phyloP scores from a whole-genome alignment of 2,113 vertebrate genomes.

The Oenanthe oenanthe region DNA sequence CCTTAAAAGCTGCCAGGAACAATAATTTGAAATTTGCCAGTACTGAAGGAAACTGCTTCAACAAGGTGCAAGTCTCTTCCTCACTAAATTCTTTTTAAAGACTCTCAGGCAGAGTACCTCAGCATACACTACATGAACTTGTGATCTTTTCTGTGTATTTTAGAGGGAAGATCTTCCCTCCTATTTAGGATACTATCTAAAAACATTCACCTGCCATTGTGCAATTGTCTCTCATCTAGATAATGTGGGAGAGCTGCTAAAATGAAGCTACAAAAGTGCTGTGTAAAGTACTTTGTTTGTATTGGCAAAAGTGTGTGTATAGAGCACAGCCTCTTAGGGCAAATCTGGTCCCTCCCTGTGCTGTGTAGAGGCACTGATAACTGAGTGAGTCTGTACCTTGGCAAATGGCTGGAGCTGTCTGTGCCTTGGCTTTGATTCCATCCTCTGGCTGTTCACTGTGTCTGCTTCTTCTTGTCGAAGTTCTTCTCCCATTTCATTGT shows the following conservation, averaged over 20 bases:
- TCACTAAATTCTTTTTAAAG: not conserved
- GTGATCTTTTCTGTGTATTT: not conserved
- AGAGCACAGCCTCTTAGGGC: not conserved
- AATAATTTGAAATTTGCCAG: not conserved
- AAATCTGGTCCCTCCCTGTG: not conserved
- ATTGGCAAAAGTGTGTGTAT: not conserved
- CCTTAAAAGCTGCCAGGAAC: not conserved
- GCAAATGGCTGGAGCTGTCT: not conserved
- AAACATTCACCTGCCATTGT: not conserved
- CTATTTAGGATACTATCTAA: not conserved
- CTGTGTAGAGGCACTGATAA: not conserved
- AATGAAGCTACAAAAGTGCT: not conserved
- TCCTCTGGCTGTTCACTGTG: not conserved
- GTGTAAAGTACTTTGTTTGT: not conserved
- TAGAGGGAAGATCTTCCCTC: not conserved
- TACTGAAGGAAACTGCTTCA: not conserved
- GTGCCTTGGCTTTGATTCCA: not conserved
- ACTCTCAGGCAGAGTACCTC: not conserved
- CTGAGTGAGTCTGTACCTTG: not conserved
- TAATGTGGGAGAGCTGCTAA: not conserved
- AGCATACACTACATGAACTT: not conserved
- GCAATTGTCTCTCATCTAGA: not conserved
- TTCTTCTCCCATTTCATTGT: not conserved
- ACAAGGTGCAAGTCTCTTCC: not conserved
- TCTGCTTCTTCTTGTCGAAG: not conserved